Conservation (phyloP, 2,888 invertebrate species). For the Tolmerus cingulatus region DNA sequence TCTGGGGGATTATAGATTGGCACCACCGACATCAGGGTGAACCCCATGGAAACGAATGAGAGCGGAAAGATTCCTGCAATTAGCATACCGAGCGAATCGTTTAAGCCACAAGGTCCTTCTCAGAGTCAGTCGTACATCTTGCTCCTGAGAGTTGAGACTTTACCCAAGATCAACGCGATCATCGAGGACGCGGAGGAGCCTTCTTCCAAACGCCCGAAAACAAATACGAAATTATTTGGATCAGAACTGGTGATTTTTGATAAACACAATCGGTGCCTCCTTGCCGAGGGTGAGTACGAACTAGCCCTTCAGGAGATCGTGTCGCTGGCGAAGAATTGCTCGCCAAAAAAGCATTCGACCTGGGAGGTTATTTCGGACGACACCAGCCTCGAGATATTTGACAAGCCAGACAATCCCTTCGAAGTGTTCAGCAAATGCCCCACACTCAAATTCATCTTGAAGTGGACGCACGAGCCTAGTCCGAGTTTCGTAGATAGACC, state of each 20-base stretch:
- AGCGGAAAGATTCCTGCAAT: slow-evolving; percentile 73
- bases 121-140: slow-evolving; percentile 84
- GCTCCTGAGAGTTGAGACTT: slow-evolving; percentile 72
- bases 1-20: slow-evolving; percentile 66
- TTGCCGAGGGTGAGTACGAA: slow-evolving; percentile 91
- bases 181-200: slow-evolving; percentile 65
- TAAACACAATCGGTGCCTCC: slow-evolving; percentile 84
- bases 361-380: slow-evolving; percentile 72
- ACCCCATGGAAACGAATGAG: slow-evolving; percentile 68
- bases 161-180: slow-evolving; percentile 56
- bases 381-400: slow-evolving; percentile 59
- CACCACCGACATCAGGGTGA: slow-evolving; percentile 76
- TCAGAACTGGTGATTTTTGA: slow-evolving; percentile 90
- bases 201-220: slow-evolving; percentile 74
- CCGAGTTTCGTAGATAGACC: slow-evolving; percentile 74
- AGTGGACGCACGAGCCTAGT: slow-evolving; percentile 81
- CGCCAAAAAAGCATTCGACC: slow-evolving; percentile 76
- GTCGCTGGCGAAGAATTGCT: slow-evolving; percentile 61
- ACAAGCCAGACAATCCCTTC: slow-evolving; percentile 66
- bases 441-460: slow-evolving; percentile 82
- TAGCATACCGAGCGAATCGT: slow-evolving; percentile 86
- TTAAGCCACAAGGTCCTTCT: slow-evolving; percentile 58
- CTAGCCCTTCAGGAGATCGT: slow-evolving; percentile 80
- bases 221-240: slow-evolving; percentile 63
- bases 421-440: slow-evolving; percentile 83